Evolutionary conservation across 2,113 vertebrate genomes (phyloP), one percentile per base, ranked within the genome.

Genomic region (Panthera leo): DNA sequence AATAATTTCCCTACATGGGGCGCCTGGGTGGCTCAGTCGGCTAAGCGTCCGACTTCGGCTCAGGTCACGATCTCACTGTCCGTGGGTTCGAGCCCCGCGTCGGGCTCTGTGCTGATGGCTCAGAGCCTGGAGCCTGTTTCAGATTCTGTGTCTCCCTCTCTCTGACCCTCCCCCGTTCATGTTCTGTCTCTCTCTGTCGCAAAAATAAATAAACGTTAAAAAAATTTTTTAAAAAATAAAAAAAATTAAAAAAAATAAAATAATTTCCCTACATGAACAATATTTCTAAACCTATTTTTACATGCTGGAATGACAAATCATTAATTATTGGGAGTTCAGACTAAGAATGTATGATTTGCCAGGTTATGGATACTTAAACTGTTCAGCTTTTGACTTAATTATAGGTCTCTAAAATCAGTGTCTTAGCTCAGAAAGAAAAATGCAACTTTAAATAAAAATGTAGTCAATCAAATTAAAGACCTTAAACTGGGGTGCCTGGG

Each of bases 351-450:
- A 45, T 87, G 65, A 95, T 78, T 91, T 93, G 5, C 10, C 70
- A 75, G 78, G 45, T 92, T 84, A 86, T 58, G 51, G 34, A 82
- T 87, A 83, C 7, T 95, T 89, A 84, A 95, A 48, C 2, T 95
- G 18, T 55, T 95, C n/a, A 95, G 21, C 7, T 80, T 91, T 90
- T 97, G 75, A 95, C 58, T 51, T 67, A 82, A 96, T 94, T 92
- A 58, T 84, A 82, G 29, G 15, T 65, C 36, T 91, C 34, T 86
- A 84, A 89, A 96, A 84, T 96, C 80, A 75, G 12, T 68, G 4
- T 53, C 51, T 89, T 78, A 70, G 21, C 36, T 97, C 75, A 95
- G 51, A 8, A 71, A 96, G n/a, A 92, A 91, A 97, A 97, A 91
- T 65, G 91, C 34, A 91, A 88, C 23, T n/a, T 95, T 93, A 96